A percentile compares a stretch with the other conserved stretches of the same genome.
Conservation (phyloP, 2,113 vertebrate genomes). For the Dissostichus mawsoni region DNA sequence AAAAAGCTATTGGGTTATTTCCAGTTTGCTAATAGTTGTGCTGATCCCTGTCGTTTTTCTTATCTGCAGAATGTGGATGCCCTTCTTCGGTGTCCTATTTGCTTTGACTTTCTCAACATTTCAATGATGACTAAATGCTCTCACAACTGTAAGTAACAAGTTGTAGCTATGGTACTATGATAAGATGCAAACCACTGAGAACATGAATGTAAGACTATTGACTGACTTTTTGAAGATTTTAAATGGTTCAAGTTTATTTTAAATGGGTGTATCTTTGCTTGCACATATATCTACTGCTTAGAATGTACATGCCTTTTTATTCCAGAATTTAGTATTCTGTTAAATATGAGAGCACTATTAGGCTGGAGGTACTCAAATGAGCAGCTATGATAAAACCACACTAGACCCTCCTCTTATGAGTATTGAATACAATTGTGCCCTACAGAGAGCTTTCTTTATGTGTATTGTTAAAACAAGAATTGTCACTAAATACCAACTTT, state of each 20-base stretch:
- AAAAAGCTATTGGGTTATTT: neutral
- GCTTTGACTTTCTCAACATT: slow-evolving; percentile 94
- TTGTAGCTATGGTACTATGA: no score
- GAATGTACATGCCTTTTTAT: no score
- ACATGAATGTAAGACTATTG: neutral
- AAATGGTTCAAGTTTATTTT: neutral
- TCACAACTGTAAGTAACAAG: slow-evolving; percentile 93
- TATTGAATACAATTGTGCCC: no score
- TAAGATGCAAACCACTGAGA: neutral
- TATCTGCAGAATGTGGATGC: slow-evolving; percentile 87
- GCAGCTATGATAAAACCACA: neutral
- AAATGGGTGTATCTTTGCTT: no score
- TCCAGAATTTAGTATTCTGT: neutral
- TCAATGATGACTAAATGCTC: slow-evolving; percentile 96
- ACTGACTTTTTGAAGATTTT: neutral
- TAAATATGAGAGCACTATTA: neutral
- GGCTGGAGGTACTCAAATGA: neutral
- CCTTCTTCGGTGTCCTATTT: slow-evolving; percentile 93
- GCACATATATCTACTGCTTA: no score
- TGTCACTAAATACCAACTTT: neutral
- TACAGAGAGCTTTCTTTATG: neutral
- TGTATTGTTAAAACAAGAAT: neutral
- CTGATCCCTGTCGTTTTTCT: slow-evolving; percentile 16
- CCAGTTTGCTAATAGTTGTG: neutral
- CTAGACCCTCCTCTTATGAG: neutral